Base-by-base conservation (phyloP, 2,888 invertebrate genomes). In the Callosobruchus maculatus region DNA sequence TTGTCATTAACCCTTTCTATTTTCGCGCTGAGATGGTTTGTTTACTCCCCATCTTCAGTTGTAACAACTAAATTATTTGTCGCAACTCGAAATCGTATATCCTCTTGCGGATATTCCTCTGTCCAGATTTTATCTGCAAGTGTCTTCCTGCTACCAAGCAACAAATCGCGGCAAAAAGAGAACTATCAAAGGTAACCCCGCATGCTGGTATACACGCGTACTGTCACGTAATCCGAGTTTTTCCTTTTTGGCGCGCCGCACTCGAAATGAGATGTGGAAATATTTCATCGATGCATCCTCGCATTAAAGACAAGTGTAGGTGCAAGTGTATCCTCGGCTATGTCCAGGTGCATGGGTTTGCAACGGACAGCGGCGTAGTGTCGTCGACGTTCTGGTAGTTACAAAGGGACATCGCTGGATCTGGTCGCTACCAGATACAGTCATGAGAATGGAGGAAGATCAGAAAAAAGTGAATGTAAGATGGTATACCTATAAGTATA, bases 271-370 rank as follows among this genome's bases (percentile, higher is more conserved):
- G 68, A 68, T 68, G 68, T 68, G 68, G 68, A 68, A 68, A 68
- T 68, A 68, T 68, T 68, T 68, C 68, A 68, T 22, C 68, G 68
- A 22, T 68, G 68, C 68, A 22, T 22, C 21, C 21, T 21, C 68
- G 22, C 22, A 68, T 21, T 68, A 68, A 68, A 68, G 22, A 68
- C 68, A 68, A 68, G 68, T 68, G 68, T 21, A 68, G 68, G 68
- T 68, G 68, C 68, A 68, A 68, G 68, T 68, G 68, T 18, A 13
- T 68, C 68, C 5, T 18, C 21, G 68, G 30, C 30, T 3, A 18
- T 68, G 68, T 68, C 68, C 68, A 68, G 68, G 22, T 68, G 49
- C 49, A 49, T 49, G 49, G 49, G 49, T 49, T 49, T 49, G 49
- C 13, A 18, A 18, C 49, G 13, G 18, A 49, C 49, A 49, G 49